These are phyloP conservation scores for Samia ricini DNA, from an alignment of 1,140 invertebrate species.

Conservation along the genomic window DNA sequence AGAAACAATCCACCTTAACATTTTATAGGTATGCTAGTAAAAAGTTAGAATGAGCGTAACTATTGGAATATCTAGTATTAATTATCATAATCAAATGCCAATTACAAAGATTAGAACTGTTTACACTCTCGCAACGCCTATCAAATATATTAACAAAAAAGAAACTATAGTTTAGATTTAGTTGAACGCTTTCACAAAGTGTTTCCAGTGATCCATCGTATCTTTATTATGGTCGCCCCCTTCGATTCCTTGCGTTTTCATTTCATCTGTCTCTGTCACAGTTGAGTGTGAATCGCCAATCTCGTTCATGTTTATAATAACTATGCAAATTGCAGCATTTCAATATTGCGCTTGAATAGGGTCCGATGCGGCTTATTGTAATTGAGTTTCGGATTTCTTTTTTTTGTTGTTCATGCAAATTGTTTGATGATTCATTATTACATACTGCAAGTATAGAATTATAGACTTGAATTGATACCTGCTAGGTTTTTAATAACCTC, in stretches of 20 bases:
- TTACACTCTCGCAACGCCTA: background rate
- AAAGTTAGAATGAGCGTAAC: no score
- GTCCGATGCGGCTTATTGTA: slow-evolving; percentile 48
- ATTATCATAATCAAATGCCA: background rate
- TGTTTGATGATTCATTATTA: slow-evolving; percentile 19
- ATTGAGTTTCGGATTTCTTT: slow-evolving; percentile 50
- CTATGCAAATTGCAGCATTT: slow-evolving; percentile 63
- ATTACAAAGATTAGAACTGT: background rate
- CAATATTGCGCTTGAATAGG: slow-evolving; percentile 53
- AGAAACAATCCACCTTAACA: no score
- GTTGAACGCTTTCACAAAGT: background rate
- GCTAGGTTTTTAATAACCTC: background rate
- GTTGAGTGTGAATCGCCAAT: slow-evolving; percentile 37
- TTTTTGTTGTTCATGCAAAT: slow-evolving; percentile 30
- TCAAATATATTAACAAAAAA: background rate
- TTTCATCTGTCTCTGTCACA: slow-evolving; percentile 27
- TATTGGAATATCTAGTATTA: no score
- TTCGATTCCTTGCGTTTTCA: slow-evolving; percentile 26
- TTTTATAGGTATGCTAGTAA: no score
- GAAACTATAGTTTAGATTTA: background rate
- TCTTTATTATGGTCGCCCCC: slow-evolving; percentile 22
- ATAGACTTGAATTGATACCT: background rate
- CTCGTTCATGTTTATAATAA: slow-evolving; percentile 60
- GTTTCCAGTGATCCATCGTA: slow-evolving; percentile 5
- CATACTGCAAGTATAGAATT: background rate